These are phyloP conservation scores for Chymomyza fuscimana DNA, from an alignment of 2,888 invertebrate genomes.

Conservation along the genomic window DNA sequence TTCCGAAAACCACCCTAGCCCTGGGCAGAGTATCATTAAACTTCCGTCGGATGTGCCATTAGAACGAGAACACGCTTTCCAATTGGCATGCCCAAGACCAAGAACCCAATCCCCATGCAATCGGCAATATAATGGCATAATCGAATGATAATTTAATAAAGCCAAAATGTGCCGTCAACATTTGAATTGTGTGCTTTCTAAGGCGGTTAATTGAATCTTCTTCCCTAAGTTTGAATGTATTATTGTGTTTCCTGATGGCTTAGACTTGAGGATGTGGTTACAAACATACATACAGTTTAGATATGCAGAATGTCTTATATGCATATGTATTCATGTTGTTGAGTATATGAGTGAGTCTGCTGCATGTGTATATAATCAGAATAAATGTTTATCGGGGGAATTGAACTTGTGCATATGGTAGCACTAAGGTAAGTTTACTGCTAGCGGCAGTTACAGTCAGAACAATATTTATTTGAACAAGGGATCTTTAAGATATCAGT, in stretches of 20 bases:
- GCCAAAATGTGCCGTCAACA: constrained; percentile 67
- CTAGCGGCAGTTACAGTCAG: constrained; percentile 8
- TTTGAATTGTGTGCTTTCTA: constrained; percentile 64
- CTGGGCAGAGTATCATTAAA: constrained; percentile 51
- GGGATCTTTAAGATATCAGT: too few relatives aligned
- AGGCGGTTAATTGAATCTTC: constrained; percentile 67
- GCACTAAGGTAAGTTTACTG: constrained; percentile 36
- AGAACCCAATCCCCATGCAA: constrained; percentile 50
- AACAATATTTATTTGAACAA: constrained; percentile 7
- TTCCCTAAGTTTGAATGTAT: constrained; percentile 27
- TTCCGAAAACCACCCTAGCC: constrained; percentile 37
- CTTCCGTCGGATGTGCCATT: constrained; percentile 72
- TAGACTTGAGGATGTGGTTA: constrained; percentile 21
- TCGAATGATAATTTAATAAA: constrained; percentile 75
- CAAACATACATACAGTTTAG: constrained; percentile 20
- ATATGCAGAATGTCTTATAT: constrained; percentile 19
- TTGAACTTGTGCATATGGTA: constrained; percentile 67
- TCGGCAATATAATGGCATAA: constrained; percentile 70
- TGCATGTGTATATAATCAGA: constrained; percentile 74
- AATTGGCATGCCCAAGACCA: constrained; percentile 16
- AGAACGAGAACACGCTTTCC: constrained; percentile 18
- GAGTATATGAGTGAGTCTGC: constrained; percentile 8
- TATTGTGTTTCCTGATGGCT: background rate
- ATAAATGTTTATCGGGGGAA: constrained; percentile 77
- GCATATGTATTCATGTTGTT: too few relatives aligned